A percentile compares a stretch with the other conserved stretches of the same genome.
Conservation (phyloP, 2,797 vertebrate species). For the Nothura maculosa region DNA sequence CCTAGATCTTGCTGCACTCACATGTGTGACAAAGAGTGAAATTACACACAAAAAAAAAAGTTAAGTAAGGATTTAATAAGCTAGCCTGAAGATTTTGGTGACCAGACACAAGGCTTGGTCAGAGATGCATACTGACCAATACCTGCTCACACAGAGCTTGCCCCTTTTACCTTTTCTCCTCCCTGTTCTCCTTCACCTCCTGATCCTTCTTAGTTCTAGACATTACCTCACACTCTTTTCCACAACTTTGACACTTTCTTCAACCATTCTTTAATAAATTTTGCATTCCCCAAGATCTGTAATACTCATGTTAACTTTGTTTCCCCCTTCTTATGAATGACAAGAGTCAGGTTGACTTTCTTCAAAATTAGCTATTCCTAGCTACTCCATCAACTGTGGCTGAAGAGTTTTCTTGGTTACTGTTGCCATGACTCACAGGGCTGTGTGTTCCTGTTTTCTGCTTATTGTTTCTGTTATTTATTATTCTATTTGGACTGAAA, state of each 20-base stretch:
- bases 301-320: neutral
- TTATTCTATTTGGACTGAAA: neutral
- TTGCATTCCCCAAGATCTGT: neutral
- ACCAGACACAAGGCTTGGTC: neutral
- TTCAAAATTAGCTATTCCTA: neutral
- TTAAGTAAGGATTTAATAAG: neutral
- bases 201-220: neutral
- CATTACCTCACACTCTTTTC: neutral
- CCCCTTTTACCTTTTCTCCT: neutral
- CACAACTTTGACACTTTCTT: neutral
- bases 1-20: neutral
- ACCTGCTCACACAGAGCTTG: neutral
- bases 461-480: neutral
- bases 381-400: neutral
- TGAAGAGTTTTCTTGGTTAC: neutral
- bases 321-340: neutral
- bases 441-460: neutral
- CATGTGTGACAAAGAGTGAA: neutral
- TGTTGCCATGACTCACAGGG: neutral
- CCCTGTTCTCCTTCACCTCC: neutral
- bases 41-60: neutral
- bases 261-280: neutral
- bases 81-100: neutral
- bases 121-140: fast-evolving
- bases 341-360: neutral